Conservation (phyloP, 2,113 vertebrate genomes). For the Hippocampus mohnikei region DNA sequence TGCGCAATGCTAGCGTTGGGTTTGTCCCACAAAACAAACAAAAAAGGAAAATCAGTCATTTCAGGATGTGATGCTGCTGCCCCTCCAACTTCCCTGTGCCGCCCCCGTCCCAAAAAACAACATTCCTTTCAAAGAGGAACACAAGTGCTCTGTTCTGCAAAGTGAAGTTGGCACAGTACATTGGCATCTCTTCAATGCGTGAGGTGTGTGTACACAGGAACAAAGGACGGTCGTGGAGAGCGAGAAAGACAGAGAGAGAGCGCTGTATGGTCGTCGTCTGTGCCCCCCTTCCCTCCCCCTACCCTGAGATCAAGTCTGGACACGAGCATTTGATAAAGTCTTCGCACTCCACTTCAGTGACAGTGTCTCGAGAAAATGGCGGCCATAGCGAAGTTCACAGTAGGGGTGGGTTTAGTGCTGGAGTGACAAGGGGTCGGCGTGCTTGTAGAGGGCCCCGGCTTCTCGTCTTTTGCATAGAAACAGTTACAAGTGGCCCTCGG, state of each 20-base stretch:
- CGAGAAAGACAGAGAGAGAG: slow-evolving; percentile 36
- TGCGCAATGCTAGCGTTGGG: slow-evolving; percentile 54
- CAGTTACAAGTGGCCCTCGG: slow-evolving; percentile 62
- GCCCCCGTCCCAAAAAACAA: slow-evolving; percentile 32
- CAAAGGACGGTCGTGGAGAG: slow-evolving; percentile 40
- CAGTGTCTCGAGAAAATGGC: slow-evolving; percentile 53
- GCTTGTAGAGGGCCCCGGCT: slow-evolving; percentile 56
- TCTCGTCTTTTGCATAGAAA: slow-evolving; percentile 78
- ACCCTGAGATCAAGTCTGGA: slow-evolving; percentile 73
- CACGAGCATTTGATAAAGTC: slow-evolving; percentile 50
- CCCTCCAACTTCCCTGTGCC: slow-evolving; percentile 48
- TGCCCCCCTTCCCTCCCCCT: slow-evolving; percentile 43
- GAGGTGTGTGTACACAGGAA: slow-evolving; percentile 46
- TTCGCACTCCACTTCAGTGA: slow-evolving; percentile 37
- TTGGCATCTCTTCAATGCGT: slow-evolving; percentile 48
- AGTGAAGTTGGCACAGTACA: slow-evolving; percentile 61
- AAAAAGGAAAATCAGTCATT: slow-evolving; percentile 44
- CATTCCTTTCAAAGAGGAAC: slow-evolving; percentile 50
- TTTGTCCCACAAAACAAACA: slow-evolving; percentile 47
- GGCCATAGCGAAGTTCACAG: slow-evolving; percentile 44
- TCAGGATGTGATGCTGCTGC: slow-evolving; percentile 57
- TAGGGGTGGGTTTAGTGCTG: slow-evolving; percentile 45
- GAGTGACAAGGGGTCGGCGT: slow-evolving; percentile 48
- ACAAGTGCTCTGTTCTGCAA: slow-evolving; percentile 51
- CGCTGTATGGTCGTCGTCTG: slow-evolving; percentile 51